These are phyloP conservation scores for Poecile atricapillus DNA, from an alignment of 2,113 vertebrate genomes.

Conservation along the genomic window DNA sequence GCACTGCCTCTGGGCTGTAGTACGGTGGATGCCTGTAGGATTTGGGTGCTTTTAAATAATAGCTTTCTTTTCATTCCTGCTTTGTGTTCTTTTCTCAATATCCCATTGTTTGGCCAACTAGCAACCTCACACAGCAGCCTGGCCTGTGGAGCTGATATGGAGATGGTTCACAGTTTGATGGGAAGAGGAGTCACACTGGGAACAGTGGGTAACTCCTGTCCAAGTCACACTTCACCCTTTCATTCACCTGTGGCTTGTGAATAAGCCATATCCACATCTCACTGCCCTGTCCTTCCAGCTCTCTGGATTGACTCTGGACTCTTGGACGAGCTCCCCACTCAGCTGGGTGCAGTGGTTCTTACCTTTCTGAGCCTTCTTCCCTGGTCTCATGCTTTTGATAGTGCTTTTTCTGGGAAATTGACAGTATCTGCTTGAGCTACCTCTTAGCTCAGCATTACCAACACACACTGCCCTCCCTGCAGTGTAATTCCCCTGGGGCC, in stretches of 20 bases:
- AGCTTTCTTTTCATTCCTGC: neutral
- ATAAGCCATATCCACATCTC: neutral
- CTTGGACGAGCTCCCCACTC: fast-evolving
- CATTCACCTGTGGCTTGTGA: neutral
- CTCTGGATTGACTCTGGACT: neutral
- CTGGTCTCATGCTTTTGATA: neutral
- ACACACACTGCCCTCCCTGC: neutral
- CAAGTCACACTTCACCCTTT: neutral
- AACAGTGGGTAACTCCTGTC: neutral
- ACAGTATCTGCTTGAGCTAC: neutral
- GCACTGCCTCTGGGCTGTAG: neutral
- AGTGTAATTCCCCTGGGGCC: neutral
- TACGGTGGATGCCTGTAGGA: fast-evolving
- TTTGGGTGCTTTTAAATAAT: neutral
- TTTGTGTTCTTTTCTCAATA: neutral
- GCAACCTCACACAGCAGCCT: neutral
- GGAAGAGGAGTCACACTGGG: neutral
- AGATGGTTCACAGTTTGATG: neutral
- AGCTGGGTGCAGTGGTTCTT: neutral
- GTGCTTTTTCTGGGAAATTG: neutral
- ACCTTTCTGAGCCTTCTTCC: neutral
- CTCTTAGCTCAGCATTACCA: neutral
- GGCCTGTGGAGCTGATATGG: neutral
- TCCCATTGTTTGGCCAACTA: neutral
- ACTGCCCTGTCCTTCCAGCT: neutral